phyloP scores from a whole-genome alignment of 2,113 vertebrate species.

The Larimichthys polyactis region DNA sequence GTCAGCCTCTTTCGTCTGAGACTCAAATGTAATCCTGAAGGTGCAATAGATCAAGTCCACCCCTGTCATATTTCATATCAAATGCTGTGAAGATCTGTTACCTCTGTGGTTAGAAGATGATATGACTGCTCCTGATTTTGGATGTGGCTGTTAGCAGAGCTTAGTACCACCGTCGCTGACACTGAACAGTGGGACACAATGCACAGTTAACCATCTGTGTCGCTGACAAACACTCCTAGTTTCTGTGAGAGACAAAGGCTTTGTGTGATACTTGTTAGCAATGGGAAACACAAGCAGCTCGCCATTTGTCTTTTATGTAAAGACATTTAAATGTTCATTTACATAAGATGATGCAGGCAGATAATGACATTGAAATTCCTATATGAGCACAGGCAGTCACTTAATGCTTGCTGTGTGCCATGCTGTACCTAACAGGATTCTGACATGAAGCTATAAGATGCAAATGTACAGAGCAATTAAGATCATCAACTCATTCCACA shows the following conservation, averaged over 20 bases:
- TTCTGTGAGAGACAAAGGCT: slow-evolving; percentile 42
- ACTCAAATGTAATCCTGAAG: background rate
- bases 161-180: slow-evolving; percentile 30
- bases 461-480: too few relatives aligned
- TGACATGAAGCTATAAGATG: background rate
- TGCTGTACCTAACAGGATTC: background rate
- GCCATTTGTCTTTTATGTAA: background rate
- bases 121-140: background rate
- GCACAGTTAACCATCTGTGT: slow-evolving; percentile 26
- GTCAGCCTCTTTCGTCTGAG: too few relatives aligned
- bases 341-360: background rate
- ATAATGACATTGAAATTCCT: background rate
- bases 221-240: slow-evolving; percentile 10
- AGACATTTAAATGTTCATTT: slow-evolving; percentile 33
- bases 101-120: background rate
- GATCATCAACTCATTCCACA: background rate
- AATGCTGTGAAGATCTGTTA: background rate
- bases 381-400: background rate
- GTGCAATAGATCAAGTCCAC: too few relatives aligned
- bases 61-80: background rate
- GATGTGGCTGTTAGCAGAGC: slow-evolving; percentile 9
- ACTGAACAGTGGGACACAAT: slow-evolving; percentile 27
- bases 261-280: slow-evolving; percentile 37
- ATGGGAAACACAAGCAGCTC: background rate
- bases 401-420: background rate